Evolutionary conservation across 2,888 invertebrate genomes (phyloP), one percentile per base, ranked within the genome.

Genomic region (Cosmorhoe ocellata): DNA sequence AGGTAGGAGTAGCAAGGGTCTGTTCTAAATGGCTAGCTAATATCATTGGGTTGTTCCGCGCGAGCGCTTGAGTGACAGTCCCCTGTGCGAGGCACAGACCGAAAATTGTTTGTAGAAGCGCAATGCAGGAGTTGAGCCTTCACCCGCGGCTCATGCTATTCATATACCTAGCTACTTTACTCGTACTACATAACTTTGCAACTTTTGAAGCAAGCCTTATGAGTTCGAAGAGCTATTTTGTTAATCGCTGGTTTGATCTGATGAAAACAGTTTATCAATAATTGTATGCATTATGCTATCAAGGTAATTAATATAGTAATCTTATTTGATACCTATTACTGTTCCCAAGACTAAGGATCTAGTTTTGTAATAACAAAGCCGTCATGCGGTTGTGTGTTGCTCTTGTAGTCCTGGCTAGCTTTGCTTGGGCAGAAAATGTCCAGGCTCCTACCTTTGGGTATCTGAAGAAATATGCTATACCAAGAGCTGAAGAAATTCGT

Each of bases 61-160:
- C 79, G 77, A 78, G 69, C 70, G 77, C 74, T 79, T 84, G 85
- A 86, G 77, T 86, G 85, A 85, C 85, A 84, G 81, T 81, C 84
- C 85, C 85, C 78, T 71, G 78, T 77, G 80, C 71, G 74, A 73
- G 74, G 71, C 75, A 71, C 74, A 75, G 72, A 71, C 78, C 73
- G 70, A 73, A 52, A 76, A 74, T 76, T 79, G 77, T 77, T 81
- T 79, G 71, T 69, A 71, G 68, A 70, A 71, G 76, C 73, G 76
- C 75, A 77, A 69, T 76, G 74, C 67, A 74, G 73, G 66, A 70
- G 62, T 60, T 64, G 61, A 63, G 67, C 71, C 64, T 64, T 66
- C 68, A 63, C 64, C 65, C 60, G 60, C 46, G 47, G 58, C 43
- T 42, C 54, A 45, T 49, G 53, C 27, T 41, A 27, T 18, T 30